Evolutionary conservation across 1,140 invertebrate genomes (phyloP).

Genomic region (Tetranychus urticae): DNA sequence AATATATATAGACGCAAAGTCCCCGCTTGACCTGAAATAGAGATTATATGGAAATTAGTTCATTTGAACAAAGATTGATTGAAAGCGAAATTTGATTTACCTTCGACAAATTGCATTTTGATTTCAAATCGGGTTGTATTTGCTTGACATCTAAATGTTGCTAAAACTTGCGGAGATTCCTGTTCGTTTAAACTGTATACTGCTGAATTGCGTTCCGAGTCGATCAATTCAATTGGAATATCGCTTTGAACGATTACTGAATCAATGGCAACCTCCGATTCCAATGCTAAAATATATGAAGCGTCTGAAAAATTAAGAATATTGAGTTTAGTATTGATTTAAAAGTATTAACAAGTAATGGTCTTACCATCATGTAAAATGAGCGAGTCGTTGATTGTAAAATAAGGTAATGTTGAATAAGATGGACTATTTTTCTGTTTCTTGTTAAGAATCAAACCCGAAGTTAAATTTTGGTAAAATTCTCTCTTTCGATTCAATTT

Average conservation of each 20-base stretch:
- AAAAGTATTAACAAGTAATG: conserved; percentile 18
- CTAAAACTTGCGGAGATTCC: conserved; percentile 16
- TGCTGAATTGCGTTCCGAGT: conserved; percentile 63
- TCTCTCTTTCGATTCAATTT: conserved; percentile 41
- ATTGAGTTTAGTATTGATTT: conserved; percentile 21
- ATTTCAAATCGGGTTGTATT: conserved; percentile 62
- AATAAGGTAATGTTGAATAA: conserved; percentile 40
- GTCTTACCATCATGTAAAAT: conserved; percentile 7
- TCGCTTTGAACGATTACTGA: conserved; percentile 63
- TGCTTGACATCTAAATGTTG: conserved; percentile 59
- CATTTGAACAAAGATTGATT: no score
- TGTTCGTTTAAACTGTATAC: conserved; percentile 48
- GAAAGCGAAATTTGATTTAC: neutral
- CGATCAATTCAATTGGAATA: conserved; percentile 48
- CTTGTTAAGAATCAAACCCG: conserved; percentile 13
- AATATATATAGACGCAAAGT: conserved; percentile 51
- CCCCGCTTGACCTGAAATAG: conserved; percentile 33
- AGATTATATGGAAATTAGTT: no score
- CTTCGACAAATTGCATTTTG: conserved; percentile 46
- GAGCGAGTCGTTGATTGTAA: conserved; percentile 41
- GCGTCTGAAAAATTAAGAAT: conserved; percentile 32
- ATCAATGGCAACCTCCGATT: conserved; percentile 57
- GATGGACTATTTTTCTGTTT: conserved; percentile 15
- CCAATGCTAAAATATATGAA: conserved; percentile 47
- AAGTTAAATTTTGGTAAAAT: conserved; percentile 30